A percentile compares a stretch with the other conserved stretches of the same genome.
Evolutionary conservation across 1,140 invertebrate genomes (phyloP).

Genomic region (Euschistus heros): DNA sequence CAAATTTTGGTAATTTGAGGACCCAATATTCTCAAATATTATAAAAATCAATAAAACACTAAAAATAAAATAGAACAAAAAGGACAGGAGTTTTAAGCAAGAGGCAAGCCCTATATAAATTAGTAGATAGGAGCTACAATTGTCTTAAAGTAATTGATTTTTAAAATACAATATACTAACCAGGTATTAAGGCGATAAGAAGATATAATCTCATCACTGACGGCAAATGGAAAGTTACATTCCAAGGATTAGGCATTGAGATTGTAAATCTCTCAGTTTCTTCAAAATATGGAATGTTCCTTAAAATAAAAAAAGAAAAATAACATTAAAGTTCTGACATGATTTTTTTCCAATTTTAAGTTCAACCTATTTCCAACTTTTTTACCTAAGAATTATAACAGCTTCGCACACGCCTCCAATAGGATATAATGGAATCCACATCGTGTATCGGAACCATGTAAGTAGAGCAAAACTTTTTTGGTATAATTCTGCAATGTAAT

Average conservation of each 20-base stretch:
- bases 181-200: constrained; percentile 59
- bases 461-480: constrained; percentile 61
- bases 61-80: no score
- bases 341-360: not conserved
- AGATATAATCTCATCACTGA: constrained; percentile 67
- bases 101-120: no score
- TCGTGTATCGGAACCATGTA: constrained; percentile 86
- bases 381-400: constrained; percentile 54
- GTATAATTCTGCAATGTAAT: constrained; percentile 72
- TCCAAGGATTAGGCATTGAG: constrained; percentile 69
- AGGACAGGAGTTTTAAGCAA: no score
- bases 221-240: constrained; percentile 79
- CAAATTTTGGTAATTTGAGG: no score
- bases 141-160: not conserved
- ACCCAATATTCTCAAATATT: not conserved
- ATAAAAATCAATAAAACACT: not conserved
- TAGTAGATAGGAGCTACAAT: not conserved
- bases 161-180: constrained; percentile 29
- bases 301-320: constrained; percentile 31
- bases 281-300: constrained; percentile 80
- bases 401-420: constrained; percentile 80
- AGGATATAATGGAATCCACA: constrained; percentile 89
- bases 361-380: not conserved
- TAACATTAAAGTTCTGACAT: not conserved
- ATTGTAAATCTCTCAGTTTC: constrained; percentile 68